These are phyloP conservation scores for Saccopteryx bilineata DNA, from an alignment of 2,113 vertebrate species.

Conservation along the genomic window DNA sequence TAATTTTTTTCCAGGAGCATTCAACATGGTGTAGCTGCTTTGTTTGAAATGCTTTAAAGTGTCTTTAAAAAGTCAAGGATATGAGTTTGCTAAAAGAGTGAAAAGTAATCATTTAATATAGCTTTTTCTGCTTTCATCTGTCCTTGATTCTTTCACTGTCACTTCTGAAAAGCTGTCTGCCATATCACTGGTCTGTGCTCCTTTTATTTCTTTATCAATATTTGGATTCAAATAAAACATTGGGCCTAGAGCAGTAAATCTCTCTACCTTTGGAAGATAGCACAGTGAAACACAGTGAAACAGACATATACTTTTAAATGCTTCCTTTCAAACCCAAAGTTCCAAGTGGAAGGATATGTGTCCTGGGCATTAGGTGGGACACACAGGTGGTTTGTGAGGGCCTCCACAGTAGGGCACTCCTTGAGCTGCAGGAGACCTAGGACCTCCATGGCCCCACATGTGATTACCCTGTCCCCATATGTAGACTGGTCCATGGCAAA, in stretches of 20 bases:
- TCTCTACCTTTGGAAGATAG: not conserved
- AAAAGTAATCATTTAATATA: conserved; percentile 3
- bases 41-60: conserved; percentile 48
- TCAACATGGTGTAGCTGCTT: not conserved
- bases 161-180: not conserved
- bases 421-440: not conserved
- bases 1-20: conserved; percentile 7
- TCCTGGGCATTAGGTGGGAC: not conserved
- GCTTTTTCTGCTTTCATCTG: not conserved
- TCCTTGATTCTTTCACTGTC: not conserved
- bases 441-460: rapidly evolving
- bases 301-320: not conserved
- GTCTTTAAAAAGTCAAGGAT: conserved; percentile 21
- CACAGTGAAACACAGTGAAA: not conserved
- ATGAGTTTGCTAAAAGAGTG: not conserved
- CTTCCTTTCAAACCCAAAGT: not conserved
- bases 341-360: not conserved
- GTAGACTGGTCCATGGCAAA: not conserved
- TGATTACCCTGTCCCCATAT: not conserved
- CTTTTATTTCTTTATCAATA: conserved; percentile 26
- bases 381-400: not conserved
- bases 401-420: rapidly evolving
- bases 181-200: not conserved
- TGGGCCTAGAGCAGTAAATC: not conserved
- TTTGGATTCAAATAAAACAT: conserved; percentile 41